phyloP scores from a whole-genome alignment of 1,140 invertebrate genomes.

The Apocrypta bakeri region DNA sequence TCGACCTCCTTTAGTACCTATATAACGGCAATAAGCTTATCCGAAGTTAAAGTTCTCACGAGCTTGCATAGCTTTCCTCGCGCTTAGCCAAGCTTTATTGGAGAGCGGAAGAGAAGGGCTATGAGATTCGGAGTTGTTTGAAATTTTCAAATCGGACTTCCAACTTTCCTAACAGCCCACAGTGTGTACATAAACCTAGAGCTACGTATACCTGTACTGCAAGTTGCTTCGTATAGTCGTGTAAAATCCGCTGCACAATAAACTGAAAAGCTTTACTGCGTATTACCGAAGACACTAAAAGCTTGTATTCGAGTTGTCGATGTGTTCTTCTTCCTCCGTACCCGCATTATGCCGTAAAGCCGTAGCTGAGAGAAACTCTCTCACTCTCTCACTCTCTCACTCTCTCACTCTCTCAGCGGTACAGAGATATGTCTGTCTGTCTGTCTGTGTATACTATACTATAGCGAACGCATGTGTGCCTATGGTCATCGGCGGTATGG shows the following conservation, averaged over 20 bases:
- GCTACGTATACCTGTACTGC: no score
- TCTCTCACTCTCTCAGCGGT: background rate
- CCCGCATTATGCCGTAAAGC: conserved; percentile 57
- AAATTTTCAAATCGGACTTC: background rate
- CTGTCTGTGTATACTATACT: background rate
- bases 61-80: background rate
- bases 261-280: conserved; percentile 55
- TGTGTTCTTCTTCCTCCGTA: background rate
- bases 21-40: background rate
- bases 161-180: background rate
- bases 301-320: conserved; percentile 51
- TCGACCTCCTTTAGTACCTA: background rate
- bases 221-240: background rate
- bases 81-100: no score
- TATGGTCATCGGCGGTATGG: conserved; percentile 7
- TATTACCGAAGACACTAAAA: conserved; percentile 57
- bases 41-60: conserved; percentile 7
- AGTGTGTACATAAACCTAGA: no score
- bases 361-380: background rate
- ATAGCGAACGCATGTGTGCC: background rate
- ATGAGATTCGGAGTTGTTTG: background rate
- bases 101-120: no score
- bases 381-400: no score
- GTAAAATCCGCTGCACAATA: conserved; percentile 55
- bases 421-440: background rate